These are phyloP conservation scores for Bostrychus sinensis DNA, from an alignment of 2,113 vertebrate species.

Conservation along the genomic window DNA sequence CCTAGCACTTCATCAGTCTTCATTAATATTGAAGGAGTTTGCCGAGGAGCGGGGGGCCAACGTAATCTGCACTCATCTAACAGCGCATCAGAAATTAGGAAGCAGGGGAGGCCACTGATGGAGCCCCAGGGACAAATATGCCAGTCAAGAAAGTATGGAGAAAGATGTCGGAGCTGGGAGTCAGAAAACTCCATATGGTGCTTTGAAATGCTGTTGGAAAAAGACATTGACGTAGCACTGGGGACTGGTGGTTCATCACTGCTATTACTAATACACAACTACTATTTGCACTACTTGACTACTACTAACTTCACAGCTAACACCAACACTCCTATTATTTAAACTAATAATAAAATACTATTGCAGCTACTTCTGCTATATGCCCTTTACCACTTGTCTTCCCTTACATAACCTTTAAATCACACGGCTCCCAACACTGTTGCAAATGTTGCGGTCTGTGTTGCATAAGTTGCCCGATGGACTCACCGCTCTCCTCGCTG, in stretches of 20 bases:
- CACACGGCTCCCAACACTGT: not conserved
- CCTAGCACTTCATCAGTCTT: constrained; percentile 84
- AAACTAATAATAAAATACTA: too few species aligned
- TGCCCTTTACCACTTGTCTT: not conserved
- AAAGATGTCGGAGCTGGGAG: constrained; percentile 42
- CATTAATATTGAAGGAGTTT: constrained; percentile 82
- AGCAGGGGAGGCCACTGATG: constrained; percentile 52
- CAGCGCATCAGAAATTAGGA: constrained; percentile 69
- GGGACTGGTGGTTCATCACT: too few species aligned
- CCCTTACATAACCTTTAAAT: constrained; percentile 2
- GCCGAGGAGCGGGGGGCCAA: constrained; percentile 62
- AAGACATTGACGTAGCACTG: not conserved
- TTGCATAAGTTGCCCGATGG: constrained; percentile 4
- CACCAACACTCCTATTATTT: too few species aligned
- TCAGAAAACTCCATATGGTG: constrained; percentile 27
- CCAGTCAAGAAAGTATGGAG: constrained; percentile 66
- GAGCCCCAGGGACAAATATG: constrained; percentile 67
- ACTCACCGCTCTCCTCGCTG: not conserved
- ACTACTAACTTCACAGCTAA: too few species aligned
- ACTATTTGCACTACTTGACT: too few species aligned
- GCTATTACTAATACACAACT: too few species aligned
- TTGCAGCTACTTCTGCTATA: not conserved
- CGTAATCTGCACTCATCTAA: constrained; percentile 72
- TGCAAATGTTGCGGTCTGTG: constrained; percentile 8
- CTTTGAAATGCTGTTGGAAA: constrained; percentile 25